phyloP scores from a whole-genome alignment of 2,113 vertebrate genomes.

The Cephalopterus ornatus region DNA sequence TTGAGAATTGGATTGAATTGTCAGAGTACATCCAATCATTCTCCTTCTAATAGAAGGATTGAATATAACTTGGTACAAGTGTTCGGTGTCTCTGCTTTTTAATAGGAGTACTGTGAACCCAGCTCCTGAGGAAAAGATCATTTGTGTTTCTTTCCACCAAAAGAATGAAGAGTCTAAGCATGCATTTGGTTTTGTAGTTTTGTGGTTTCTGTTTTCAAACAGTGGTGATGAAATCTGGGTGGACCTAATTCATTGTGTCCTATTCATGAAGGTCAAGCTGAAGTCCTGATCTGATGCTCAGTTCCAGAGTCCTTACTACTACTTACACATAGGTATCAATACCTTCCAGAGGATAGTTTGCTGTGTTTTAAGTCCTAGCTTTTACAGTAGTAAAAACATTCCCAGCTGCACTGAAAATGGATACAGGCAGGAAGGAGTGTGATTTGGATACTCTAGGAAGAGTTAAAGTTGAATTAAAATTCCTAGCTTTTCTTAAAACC shows the following conservation, averaged over 20 bases:
- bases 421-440: background rate
- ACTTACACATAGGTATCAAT: background rate
- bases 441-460: background rate
- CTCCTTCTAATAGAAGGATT: background rate
- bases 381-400: background rate
- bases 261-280: background rate
- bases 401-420: background rate
- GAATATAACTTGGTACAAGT: background rate
- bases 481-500: background rate
- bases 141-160: background rate
- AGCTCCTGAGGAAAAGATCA: background rate
- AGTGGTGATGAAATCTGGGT: background rate
- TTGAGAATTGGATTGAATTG: constrained; percentile 17
- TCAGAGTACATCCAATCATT: background rate
- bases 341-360: background rate
- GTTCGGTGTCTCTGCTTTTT: background rate
- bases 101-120: background rate
- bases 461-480: background rate
- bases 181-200: background rate
- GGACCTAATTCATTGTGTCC: background rate
- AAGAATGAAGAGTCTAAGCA: background rate
- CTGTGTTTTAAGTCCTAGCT: background rate
- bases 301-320: background rate
- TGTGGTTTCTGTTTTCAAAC: background rate
- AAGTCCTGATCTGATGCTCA: background rate